These are phyloP conservation scores for Sinocyclocheilus anophthalmus DNA, from an alignment of 2,113 vertebrate genomes.

Conservation along the genomic window DNA sequence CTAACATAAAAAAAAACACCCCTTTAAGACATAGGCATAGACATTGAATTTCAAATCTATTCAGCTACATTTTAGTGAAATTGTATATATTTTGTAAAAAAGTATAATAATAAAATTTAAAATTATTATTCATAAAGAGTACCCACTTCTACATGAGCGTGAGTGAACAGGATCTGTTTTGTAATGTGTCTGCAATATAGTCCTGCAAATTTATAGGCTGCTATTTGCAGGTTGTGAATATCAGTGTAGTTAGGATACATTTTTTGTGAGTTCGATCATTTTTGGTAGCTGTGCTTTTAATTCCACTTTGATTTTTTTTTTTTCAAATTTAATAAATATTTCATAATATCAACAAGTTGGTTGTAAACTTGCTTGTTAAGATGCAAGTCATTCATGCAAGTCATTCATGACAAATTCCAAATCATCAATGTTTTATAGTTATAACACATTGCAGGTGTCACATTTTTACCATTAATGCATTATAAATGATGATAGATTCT, in stretches of 20 bases:
- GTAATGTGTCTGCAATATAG: background rate
- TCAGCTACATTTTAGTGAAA: background rate
- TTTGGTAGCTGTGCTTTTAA: background rate
- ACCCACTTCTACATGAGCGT: background rate
- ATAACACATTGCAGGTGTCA: background rate
- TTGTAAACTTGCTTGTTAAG: too few species aligned
- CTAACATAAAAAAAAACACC: too few species aligned
- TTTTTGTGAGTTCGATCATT: background rate
- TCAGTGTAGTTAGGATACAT: background rate
- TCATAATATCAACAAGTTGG: background rate
- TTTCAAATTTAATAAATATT: background rate
- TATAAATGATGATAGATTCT: background rate
- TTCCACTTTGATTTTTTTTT: background rate
- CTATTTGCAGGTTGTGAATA: background rate
- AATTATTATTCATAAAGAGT: background rate
- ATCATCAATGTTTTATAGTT: background rate
- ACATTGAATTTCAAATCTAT: background rate
- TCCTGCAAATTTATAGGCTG: background rate
- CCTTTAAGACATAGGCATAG: too few species aligned
- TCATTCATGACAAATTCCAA: background rate
- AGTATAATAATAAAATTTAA: background rate
- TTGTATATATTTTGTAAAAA: background rate
- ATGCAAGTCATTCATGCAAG: background rate
- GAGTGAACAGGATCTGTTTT: background rate
- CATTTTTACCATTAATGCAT: background rate